Conservation (phyloP, 1,140 invertebrate species). For the Uloborus diversus region DNA sequence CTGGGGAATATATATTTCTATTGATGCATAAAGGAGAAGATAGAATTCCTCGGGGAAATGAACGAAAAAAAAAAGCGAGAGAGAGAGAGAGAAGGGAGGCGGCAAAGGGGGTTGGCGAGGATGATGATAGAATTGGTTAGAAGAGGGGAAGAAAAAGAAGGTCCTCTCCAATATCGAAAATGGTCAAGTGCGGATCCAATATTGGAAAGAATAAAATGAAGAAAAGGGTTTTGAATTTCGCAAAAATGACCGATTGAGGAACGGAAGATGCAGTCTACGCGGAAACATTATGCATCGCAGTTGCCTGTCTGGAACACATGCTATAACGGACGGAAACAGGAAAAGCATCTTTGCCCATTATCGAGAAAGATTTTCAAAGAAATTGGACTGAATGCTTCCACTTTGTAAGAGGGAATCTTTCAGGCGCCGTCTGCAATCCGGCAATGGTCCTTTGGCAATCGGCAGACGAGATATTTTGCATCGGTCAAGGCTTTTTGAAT, state of each 20-base stretch:
- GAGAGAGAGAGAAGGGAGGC: not conserved
- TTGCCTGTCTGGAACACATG: not conserved
- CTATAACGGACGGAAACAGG: not conserved
- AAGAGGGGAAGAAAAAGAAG: not conserved
- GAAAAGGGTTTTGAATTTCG: not conserved
- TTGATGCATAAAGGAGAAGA: conserved; percentile 50
- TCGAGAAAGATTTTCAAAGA: no score
- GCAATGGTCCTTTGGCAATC: no score
- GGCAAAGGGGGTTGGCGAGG: not conserved
- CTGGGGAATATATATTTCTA: conserved; percentile 50
- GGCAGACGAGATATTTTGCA: no score
- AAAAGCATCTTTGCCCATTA: no score
- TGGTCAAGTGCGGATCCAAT: conserved; percentile 38
- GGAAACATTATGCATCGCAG: not conserved
- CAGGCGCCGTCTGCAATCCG: no score
- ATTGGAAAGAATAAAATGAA: no score
- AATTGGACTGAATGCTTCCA: no score
- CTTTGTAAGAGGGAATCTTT: no score
- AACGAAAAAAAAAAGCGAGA: not conserved
- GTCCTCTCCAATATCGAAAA: conserved; percentile 1
- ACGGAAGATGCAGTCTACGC: not conserved
- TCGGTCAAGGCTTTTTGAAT: no score
- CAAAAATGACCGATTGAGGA: not conserved
- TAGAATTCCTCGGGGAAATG: conserved; percentile 33
- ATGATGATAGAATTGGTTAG: conserved; percentile 52